phyloP scores from a whole-genome alignment of 2,113 vertebrate species.

The Phyllostomus discolor region DNA sequence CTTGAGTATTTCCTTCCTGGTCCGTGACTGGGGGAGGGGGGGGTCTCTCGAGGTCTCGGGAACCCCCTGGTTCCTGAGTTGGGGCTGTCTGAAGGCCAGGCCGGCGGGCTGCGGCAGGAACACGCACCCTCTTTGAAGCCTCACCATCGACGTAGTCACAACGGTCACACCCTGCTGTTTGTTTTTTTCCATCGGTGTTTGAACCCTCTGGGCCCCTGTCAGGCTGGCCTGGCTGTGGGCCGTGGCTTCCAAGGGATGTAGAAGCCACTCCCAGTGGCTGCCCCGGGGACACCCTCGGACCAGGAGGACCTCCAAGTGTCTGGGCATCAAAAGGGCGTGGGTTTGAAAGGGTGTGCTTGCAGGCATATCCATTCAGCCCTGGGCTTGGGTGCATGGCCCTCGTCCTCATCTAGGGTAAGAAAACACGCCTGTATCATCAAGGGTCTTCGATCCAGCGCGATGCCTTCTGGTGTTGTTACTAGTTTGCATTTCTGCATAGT shows the following conservation, averaged over 20 bases:
- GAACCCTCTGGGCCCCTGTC: not conserved
- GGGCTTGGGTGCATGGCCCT: no score
- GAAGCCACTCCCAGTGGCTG: not conserved
- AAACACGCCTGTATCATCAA: not conserved
- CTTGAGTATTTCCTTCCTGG: not conserved
- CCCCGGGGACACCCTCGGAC: not conserved
- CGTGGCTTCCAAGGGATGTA: not conserved
- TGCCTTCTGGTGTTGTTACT: not conserved
- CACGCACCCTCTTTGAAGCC: not conserved
- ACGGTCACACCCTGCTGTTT: not conserved
- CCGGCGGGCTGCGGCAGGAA: not conserved
- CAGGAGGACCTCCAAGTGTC: not conserved
- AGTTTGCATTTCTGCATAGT: not conserved
- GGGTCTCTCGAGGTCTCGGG: not conserved
- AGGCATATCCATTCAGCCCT: accelerated
- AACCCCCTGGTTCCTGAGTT: not conserved
- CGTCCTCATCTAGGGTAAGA: not conserved
- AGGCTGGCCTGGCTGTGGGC: not conserved
- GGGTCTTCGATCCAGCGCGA: not conserved
- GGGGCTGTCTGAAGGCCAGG: not conserved
- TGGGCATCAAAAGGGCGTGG: not conserved
- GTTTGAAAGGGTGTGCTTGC: not conserved
- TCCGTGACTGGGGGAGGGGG: no score
- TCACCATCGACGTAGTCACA: not conserved
- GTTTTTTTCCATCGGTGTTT: not conserved